These are phyloP conservation scores for Tetragonula clypearis DNA, from an alignment of 1,140 invertebrate genomes.

Conservation along the genomic window DNA sequence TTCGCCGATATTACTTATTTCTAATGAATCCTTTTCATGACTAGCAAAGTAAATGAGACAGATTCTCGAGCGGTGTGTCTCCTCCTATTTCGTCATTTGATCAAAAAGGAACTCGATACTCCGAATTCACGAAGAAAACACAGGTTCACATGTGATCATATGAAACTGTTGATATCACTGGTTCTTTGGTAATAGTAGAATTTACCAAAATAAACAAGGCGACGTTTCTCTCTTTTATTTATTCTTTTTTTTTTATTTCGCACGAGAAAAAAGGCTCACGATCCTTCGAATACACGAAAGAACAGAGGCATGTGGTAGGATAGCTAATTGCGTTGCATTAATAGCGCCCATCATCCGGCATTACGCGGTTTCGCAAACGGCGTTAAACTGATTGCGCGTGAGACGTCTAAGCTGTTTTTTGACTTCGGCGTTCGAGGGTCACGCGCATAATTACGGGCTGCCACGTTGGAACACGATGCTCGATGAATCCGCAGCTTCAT, in stretches of 20 bases:
- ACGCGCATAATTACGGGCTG: slow-evolving; percentile 7
- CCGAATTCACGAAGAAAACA: too few relatives aligned
- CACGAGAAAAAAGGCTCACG: neutral
- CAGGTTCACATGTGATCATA: too few relatives aligned
- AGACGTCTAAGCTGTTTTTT: slow-evolving; percentile 15
- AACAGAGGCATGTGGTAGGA: slow-evolving; percentile 21
- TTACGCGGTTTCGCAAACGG: slow-evolving; percentile 27
- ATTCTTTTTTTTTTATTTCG: too few relatives aligned
- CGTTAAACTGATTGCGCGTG: slow-evolving; percentile 43
- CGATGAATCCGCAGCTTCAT: neutral
- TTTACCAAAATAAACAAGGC: too few relatives aligned
- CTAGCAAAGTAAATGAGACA: too few relatives aligned
- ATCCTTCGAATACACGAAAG: neutral
- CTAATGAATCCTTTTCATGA: too few relatives aligned
- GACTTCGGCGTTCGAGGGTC: neutral
- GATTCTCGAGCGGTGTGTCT: too few relatives aligned
- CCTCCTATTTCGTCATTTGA: too few relatives aligned
- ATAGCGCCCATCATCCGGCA: slow-evolving; percentile 52
- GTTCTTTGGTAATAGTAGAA: too few relatives aligned
- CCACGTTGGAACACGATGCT: neutral
- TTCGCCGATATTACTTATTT: too few relatives aligned
- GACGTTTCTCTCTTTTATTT: neutral
- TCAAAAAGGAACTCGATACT: too few relatives aligned
- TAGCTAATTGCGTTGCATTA: slow-evolving; percentile 60
- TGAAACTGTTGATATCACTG: too few relatives aligned